Percentiles rank a stretch among this genome's conserved stretches.
phyloP scores from a whole-genome alignment of 2,113 vertebrate genomes.

The Cinclus cinclus region DNA sequence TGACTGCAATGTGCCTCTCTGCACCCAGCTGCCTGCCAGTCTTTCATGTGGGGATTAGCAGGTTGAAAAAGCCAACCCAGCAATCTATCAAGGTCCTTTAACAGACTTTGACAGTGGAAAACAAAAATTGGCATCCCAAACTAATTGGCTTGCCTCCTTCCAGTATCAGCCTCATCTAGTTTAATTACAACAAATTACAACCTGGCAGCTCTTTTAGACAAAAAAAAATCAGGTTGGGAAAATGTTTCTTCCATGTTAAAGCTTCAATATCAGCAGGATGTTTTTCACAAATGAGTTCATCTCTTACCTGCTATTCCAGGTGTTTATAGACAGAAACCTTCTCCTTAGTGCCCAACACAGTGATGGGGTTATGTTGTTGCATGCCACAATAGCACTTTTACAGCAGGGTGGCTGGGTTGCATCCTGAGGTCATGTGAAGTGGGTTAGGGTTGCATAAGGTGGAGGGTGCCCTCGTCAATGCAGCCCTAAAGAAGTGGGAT shows the following conservation, averaged over 20 bases:
- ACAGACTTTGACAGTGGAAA: slow-evolving; percentile 53
- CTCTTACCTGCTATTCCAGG: neutral
- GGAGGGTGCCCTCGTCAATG: neutral
- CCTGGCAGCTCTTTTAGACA: neutral
- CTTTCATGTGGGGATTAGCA: neutral
- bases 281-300: neutral
- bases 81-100: slow-evolving; percentile 24
- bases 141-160: slow-evolving; percentile 50
- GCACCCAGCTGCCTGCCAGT: neutral
- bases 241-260: neutral
- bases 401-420: neutral
- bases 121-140: slow-evolving; percentile 49
- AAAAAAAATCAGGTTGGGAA: neutral
- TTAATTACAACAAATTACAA: slow-evolving; percentile 62
- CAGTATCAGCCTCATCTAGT: slow-evolving; percentile 15
- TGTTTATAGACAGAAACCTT: neutral
- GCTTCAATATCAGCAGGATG: rapidly evolving
- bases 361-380: rapidly evolving
- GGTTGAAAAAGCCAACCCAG: slow-evolving; percentile 2
- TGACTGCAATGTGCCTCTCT: neutral
- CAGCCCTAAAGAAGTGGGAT: neutral
- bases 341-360: neutral
- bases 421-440: neutral
- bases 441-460: neutral
- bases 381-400: neutral